Conservation (phyloP, 2,113 vertebrate genomes). For the Gulo gulo region DNA sequence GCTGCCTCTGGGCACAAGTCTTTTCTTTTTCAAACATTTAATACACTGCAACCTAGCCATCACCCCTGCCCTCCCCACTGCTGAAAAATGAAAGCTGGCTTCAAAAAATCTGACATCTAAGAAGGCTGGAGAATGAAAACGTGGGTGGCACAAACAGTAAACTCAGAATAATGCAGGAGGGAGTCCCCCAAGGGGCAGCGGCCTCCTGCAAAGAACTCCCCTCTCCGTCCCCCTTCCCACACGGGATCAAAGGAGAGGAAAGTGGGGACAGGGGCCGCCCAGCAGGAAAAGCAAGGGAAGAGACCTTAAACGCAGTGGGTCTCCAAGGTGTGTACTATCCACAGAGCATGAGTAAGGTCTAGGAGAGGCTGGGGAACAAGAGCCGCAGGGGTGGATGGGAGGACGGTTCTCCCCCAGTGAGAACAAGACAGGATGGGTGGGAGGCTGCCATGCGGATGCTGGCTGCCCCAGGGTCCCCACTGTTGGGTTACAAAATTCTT, state of each 20-base stretch:
- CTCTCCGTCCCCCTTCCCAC: not conserved
- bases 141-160: not conserved
- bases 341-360: not conserved
- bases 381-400: not conserved
- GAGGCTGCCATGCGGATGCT: not conserved
- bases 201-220: not conserved
- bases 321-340: not conserved
- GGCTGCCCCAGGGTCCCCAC: accelerated
- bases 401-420: not conserved
- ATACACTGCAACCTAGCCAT: not conserved
- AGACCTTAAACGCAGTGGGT: not conserved
- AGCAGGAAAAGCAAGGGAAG: not conserved
- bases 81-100: conserved; percentile 15
- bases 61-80: not conserved
- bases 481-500: not conserved
- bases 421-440: not conserved
- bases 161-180: not conserved
- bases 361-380: not conserved
- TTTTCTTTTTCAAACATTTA: conserved; percentile 41
- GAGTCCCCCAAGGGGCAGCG: not conserved
- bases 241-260: not conserved
- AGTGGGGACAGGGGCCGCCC: too few species aligned
- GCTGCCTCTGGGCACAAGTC: conserved; percentile 52
- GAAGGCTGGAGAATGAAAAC: not conserved
- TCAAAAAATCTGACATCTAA: conserved; percentile 13